These are phyloP conservation scores for Nixonia krombeini DNA, from an alignment of 1,140 invertebrate genomes.

Conservation along the genomic window DNA sequence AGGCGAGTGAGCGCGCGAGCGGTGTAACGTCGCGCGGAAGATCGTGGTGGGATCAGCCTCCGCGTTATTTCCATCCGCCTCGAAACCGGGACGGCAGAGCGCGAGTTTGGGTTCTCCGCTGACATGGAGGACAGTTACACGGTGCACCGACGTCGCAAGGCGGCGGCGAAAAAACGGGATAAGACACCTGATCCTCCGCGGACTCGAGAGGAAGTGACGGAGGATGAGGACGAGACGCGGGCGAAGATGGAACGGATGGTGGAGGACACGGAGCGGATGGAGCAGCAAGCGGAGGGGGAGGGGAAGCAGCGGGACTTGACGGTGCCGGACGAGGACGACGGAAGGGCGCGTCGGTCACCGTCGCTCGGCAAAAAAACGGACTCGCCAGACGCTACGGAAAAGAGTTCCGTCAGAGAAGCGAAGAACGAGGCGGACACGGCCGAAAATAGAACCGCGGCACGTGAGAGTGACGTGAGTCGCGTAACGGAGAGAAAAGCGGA, in stretches of 20 bases:
- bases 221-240: slow-evolving; percentile 56
- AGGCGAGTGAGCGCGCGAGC: background rate
- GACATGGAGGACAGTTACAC: slow-evolving; percentile 68
- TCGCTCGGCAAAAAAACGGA: background rate
- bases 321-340: background rate
- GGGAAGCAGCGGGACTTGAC: background rate
- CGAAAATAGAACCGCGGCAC: slow-evolving; percentile 30
- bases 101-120: slow-evolving; percentile 15
- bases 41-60: slow-evolving; percentile 56
- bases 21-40: background rate
- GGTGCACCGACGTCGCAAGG: slow-evolving; percentile 65
- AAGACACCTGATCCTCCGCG: slow-evolving; percentile 58
- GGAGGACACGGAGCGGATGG: slow-evolving; percentile 60
- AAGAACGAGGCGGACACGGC: slow-evolving; percentile 17
- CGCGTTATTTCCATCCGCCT: slow-evolving; percentile 67
- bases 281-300: slow-evolving; percentile 43
- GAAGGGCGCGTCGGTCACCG: background rate
- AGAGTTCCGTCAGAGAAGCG: slow-evolving; percentile 2
- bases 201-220: slow-evolving; percentile 36
- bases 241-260: slow-evolving; percentile 63
- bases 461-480: slow-evolving; percentile 36
- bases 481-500: background rate
- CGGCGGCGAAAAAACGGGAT: slow-evolving; percentile 59
- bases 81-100: slow-evolving; percentile 29
- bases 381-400: background rate